Base-by-base conservation (phyloP, 2,797 vertebrate species). In the Lithobates sylvaticus region DNA sequence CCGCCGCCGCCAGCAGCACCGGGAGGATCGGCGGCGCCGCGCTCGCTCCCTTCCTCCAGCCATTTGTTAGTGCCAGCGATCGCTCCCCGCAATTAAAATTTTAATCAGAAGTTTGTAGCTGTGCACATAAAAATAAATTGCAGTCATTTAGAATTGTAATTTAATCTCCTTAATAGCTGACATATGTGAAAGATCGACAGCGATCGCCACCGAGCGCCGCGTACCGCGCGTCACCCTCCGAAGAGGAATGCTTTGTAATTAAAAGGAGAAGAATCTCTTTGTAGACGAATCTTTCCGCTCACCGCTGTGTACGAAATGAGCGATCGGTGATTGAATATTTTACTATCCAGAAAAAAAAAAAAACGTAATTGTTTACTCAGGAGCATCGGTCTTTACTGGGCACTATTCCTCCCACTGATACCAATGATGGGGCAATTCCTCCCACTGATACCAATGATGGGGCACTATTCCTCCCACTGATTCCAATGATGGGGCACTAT, bases 101-200 rank as follows among this genome's bases (percentile, higher is more conserved):
- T 81, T 81, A 81, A 81, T 81, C 79, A 81, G 47, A 81, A 81
- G 79, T 81, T 81, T 81, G 79, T 61, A 81, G 79, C 79, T 50
- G 7, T 61, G 69, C 68, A 42, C 79, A 81, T 81, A 81, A 81
- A 81, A 81, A 72, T 72, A 81, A 81, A 81, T 81, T 81, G 79
- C 79, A 72, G 79, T 72, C 79, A 72, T 81, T 81, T 72, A 81
- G 79, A 81, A 81, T 81, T 72, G 79, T 81, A 81, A 81, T 81
- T 81, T 72, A 81, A 81, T 81, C 79, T 58, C 47, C 44, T 81
- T 81, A 81, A 81, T 81, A 81, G 79, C 69, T 72, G 79, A 81
- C 79, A 81, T 81, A 81, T 81, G 79, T 81, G 79, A 81, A 72
- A 27, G 79, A 81, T 81, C 68, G 64, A n/a, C 47, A 39, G 50